These are phyloP conservation scores for Perizoma affinitatum DNA, from an alignment of 2,888 invertebrate genomes.

Conservation along the genomic window DNA sequence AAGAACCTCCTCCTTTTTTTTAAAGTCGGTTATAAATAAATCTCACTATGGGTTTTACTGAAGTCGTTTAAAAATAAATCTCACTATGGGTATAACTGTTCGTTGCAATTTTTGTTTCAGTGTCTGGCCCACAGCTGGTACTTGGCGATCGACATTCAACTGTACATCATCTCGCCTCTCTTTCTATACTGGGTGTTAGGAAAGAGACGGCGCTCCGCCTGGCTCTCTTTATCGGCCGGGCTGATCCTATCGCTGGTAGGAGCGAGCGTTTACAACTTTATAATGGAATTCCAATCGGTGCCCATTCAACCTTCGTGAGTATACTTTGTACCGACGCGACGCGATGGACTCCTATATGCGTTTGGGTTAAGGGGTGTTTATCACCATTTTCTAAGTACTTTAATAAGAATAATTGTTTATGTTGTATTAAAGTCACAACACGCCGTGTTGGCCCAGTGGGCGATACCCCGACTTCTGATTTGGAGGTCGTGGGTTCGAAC, in stretches of 20 bases:
- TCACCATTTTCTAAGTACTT: no score
- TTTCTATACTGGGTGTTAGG: slow-evolving; percentile 61
- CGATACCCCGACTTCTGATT: no score
- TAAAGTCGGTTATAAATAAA: no score
- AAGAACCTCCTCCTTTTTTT: no score
- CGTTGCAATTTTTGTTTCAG: slow-evolving; percentile 43
- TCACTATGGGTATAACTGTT: background rate
- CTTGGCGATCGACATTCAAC: slow-evolving; percentile 67
- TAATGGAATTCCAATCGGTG: slow-evolving; percentile 48
- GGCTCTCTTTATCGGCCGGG: slow-evolving; percentile 49
- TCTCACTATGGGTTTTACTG: background rate
- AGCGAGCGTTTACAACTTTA: slow-evolving; percentile 54
- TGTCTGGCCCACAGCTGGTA: slow-evolving; percentile 68
- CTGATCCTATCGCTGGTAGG: slow-evolving; percentile 46
- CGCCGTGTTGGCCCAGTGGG: no score
- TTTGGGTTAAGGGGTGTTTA: no score
- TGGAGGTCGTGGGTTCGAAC: no score
- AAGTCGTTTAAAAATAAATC: no score
- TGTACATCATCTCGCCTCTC: slow-evolving; percentile 64
- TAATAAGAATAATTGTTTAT: no score
- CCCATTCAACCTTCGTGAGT: slow-evolving; percentile 53
- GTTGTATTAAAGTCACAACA: no score
- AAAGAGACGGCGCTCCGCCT: slow-evolving; percentile 46
- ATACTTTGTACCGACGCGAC: no score
- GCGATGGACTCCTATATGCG: no score